Evolutionary conservation across 2,888 invertebrate genomes (phyloP).

Genomic region (Ashinkailepas kermadecensis): DNA sequence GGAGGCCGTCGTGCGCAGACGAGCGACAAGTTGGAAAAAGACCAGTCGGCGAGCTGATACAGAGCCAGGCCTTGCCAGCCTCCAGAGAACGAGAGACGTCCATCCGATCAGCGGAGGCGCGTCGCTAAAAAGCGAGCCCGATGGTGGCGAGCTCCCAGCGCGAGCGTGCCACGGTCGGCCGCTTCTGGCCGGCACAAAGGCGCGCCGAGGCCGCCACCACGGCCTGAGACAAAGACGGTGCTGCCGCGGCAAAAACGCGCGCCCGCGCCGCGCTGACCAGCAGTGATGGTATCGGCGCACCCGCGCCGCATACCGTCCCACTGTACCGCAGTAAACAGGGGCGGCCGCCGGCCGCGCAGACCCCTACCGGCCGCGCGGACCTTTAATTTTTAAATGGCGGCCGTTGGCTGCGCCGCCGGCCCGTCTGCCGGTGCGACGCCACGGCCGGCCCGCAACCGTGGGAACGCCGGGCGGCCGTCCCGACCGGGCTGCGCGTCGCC

Average conservation of each 20-base stretch:
- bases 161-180: too few species aligned
- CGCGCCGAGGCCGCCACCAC: too few species aligned
- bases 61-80: too few species aligned
- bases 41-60: too few species aligned
- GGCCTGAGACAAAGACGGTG: not conserved
- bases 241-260: not conserved
- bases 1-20: too few species aligned
- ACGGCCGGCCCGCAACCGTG: not conserved
- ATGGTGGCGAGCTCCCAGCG: too few species aligned
- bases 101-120: too few species aligned
- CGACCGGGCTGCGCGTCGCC: too few species aligned
- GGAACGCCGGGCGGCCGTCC: not conserved
- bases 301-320: slow-evolving; percentile 4
- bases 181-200: too few species aligned
- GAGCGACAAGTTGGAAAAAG: too few species aligned
- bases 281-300: not conserved
- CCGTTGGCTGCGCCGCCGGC: not conserved
- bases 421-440: not conserved
- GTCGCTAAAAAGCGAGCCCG: too few species aligned
- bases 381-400: slow-evolving; percentile 17
- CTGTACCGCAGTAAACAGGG: not conserved
- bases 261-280: not conserved
- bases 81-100: too few species aligned
- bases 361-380: not conserved
- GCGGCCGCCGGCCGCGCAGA: not conserved